These are phyloP conservation scores for Cephalopterus ornatus DNA, from an alignment of 2,113 vertebrate genomes.

Conservation along the genomic window DNA sequence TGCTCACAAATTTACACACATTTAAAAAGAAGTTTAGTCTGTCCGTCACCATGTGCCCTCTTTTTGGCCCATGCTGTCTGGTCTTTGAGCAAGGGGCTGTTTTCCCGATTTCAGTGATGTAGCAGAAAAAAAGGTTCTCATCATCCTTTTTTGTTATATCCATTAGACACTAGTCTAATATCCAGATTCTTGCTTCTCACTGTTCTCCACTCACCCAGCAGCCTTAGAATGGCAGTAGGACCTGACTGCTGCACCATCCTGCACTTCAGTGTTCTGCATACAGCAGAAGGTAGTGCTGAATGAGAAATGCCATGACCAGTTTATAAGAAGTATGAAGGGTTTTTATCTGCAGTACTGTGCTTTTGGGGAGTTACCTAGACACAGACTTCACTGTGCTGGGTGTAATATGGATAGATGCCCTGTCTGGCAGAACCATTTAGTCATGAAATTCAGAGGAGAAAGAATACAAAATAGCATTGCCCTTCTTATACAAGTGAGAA, in stretches of 20 bases:
- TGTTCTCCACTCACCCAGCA: not conserved
- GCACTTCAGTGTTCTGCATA: not conserved
- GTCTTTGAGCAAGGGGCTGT: not conserved
- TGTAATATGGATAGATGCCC: not conserved
- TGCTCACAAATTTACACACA: not conserved
- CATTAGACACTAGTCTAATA: not conserved
- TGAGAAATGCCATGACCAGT: not conserved
- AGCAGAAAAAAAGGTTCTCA: not conserved
- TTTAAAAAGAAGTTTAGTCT: not conserved
- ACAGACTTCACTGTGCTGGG: not conserved
- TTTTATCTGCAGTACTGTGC: not conserved
- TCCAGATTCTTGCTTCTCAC: not conserved
- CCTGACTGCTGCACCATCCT: not conserved
- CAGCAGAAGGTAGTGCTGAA: not conserved
- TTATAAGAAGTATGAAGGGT: not conserved
- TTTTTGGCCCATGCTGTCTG: not conserved
- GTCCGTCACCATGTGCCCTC: not conserved
- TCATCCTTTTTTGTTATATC: not conserved
- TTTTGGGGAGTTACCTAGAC: not conserved
- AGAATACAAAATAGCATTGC: not conserved
- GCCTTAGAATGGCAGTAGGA: not conserved
- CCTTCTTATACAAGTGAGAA: not conserved
- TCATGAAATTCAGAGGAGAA: not conserved
- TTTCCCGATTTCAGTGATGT: not conserved
- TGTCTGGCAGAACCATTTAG: not conserved